These are phyloP conservation scores for Scomber colias DNA, from an alignment of 2,113 vertebrate genomes.

Conservation along the genomic window DNA sequence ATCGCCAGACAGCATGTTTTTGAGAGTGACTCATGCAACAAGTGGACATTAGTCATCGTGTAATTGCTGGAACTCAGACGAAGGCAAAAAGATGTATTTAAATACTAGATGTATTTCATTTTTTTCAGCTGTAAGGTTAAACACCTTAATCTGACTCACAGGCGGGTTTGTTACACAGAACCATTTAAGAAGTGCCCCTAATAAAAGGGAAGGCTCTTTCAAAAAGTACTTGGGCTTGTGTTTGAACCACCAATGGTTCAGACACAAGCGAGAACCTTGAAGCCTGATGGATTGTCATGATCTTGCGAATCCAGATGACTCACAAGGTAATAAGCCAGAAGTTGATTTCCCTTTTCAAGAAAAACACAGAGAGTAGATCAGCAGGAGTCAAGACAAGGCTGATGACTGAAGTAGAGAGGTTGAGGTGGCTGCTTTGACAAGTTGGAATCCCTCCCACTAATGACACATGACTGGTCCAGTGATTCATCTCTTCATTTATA, in stretches of 20 bases:
- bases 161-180: too few species aligned
- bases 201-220: too few species aligned
- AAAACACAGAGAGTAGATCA: neutral
- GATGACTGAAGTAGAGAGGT: neutral
- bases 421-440: neutral
- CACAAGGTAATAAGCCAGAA: neutral
- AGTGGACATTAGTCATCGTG: constrained; percentile 56
- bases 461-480: neutral
- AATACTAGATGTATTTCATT: constrained; percentile 13
- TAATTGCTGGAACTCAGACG: constrained; percentile 13
- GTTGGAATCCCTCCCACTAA: neutral
- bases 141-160: neutral
- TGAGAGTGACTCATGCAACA: constrained; percentile 62
- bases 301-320: too few species aligned
- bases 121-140: neutral
- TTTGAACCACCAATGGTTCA: too few species aligned
- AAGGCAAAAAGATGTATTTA: neutral
- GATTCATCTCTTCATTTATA: neutral
- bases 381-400: neutral
- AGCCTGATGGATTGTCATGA: too few species aligned
- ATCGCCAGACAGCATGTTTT: constrained; percentile 44
- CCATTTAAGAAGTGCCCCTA: too few species aligned
- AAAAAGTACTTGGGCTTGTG: too few species aligned
- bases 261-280: too few species aligned
- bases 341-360: neutral